Conservation (phyloP, 2,888 invertebrate genomes). For the Rhagophthalmus giganteus region DNA sequence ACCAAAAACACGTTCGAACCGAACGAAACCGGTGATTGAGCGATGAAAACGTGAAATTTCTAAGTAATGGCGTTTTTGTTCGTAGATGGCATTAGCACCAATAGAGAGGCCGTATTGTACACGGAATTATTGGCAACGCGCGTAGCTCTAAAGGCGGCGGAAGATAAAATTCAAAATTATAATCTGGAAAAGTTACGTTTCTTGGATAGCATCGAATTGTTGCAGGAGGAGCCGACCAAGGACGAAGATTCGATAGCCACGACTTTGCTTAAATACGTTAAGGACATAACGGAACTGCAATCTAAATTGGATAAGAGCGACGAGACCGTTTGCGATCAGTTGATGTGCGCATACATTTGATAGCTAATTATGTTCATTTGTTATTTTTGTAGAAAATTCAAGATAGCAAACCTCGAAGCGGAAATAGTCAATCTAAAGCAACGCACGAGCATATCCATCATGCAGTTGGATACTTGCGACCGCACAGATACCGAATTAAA, state of each 20-base stretch:
- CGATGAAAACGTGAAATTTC: background rate
- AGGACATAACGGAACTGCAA: constrained; percentile 34
- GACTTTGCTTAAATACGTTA: constrained; percentile 37
- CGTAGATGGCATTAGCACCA: constrained; percentile 24
- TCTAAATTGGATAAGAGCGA: constrained; percentile 27
- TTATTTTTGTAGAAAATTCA: constrained; percentile 37
- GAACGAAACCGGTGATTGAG: constrained; percentile 8
- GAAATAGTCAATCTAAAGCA: constrained; percentile 45
- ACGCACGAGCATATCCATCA: no score
- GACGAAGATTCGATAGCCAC: no score
- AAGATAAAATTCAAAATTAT: constrained; percentile 43
- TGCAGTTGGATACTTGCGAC: constrained; percentile 29
- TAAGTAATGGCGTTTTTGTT: background rate
- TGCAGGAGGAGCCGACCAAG: constrained; percentile 19
- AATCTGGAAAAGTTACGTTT: constrained; percentile 43
- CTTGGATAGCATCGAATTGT: constrained; percentile 39
- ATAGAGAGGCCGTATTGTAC: constrained; percentile 44
- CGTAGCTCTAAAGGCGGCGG: constrained; percentile 42
- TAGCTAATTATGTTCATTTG: background rate
- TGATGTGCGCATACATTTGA: constrained; percentile 6
- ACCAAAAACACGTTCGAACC: constrained; percentile 16
- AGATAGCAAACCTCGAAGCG: constrained; percentile 40
- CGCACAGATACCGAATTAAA: constrained; percentile 45
- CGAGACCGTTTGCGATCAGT: constrained; percentile 32
- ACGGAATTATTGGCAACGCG: constrained; percentile 43